phyloP scores from a whole-genome alignment of 2,113 vertebrate species.

The Noturus placidus region DNA sequence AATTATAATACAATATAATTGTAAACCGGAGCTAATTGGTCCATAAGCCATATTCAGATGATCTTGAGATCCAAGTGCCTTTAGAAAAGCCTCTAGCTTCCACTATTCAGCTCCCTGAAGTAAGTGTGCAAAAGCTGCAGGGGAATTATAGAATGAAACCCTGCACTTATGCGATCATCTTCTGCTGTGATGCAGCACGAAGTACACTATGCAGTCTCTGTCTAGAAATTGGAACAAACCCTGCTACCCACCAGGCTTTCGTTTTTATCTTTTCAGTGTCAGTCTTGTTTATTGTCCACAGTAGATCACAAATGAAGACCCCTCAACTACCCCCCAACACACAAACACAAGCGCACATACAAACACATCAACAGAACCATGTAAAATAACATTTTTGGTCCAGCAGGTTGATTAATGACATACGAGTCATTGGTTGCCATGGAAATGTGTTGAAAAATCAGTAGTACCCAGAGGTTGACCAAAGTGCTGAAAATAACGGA shows the following conservation, averaged over 20 bases:
- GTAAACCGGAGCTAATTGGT: neutral
- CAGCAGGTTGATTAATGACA: conserved; percentile 51
- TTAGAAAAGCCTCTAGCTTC: neutral
- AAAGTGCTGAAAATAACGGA: conserved; percentile 46
- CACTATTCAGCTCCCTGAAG: neutral
- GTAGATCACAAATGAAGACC: neutral
- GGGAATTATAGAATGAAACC: neutral
- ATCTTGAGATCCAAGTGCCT: neutral
- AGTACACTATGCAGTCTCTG: neutral
- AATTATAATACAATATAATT: too few species aligned
- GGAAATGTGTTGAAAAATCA: conserved; percentile 52
- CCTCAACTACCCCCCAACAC: neutral
- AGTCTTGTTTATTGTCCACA: neutral
- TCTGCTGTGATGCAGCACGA: neutral
- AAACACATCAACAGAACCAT: conserved; percentile 21
- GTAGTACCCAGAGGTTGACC: conserved; percentile 30
- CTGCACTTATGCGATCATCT: conserved; percentile 8
- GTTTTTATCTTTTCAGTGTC: neutral
- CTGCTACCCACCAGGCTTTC: neutral
- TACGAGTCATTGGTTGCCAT: conserved; percentile 47
- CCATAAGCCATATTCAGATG: neutral
- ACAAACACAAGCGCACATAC: neutral
- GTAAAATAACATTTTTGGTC: conserved; percentile 37
- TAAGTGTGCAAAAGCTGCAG: neutral
- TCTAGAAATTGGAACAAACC: neutral